Base-by-base conservation (phyloP, 2,113 vertebrate genomes). In the Fukomys damarensis region DNA sequence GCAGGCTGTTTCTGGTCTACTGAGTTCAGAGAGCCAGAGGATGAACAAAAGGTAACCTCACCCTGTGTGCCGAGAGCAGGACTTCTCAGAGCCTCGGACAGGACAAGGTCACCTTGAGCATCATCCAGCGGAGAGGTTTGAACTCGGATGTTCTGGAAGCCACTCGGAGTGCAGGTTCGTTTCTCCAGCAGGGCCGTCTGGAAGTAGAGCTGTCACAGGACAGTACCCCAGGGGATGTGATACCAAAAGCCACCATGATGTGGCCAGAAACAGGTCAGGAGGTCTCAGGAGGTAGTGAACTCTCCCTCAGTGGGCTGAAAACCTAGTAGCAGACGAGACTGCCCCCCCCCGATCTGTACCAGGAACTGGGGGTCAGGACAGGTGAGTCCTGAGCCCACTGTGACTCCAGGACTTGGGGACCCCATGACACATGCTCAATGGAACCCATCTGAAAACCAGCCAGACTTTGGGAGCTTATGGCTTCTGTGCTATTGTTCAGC, bases 61-160 rank as follows among this genome's bases (percentile, higher is more conserved):
- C 12, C 3, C 38, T 24, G 17, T 49, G 26, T 58, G 19, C 70
- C 5, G 46, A 19, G 14, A 43, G 10, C 26, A 35, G 85, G 32
- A 54, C 81, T 93, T 66, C 12, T 90, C 87, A 89, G 86, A 52
- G 65, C 52, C 59, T 88, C 89, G 54, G 35, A 59, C 9, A 10
- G 7, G 32, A 10, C 0, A 0, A 4, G 0, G 76, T 2, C 26
- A 1, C 66, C 17, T 4, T 0, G 0, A 3, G 0, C 32, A 8
- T 26, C 81, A 83, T 26, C 17, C 14, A 11, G 35, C 17, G 38
- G 9, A 63, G 1, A 13, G 70, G 19, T 49, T 46, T 38, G 30
- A 28, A 41, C 35, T 2, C 0, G 56, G 59, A 13, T 4, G 2
- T 17, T 22, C 66, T 41, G 56, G 8, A 3, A 38, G 43, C 22